Conservation (phyloP, 2,888 invertebrate genomes). For the Lasioglossum malachurum region DNA sequence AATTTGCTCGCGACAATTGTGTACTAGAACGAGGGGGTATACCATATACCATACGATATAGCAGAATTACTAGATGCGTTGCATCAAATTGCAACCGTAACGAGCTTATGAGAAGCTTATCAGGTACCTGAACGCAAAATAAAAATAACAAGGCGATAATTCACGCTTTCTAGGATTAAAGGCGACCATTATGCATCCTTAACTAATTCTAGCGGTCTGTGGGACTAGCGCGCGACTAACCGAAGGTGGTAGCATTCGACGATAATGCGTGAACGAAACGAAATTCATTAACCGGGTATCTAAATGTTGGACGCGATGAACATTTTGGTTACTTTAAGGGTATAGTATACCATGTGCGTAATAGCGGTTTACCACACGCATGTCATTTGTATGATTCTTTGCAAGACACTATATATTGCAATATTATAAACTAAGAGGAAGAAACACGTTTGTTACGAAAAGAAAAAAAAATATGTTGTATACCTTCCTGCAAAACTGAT, state of each 20-base stretch:
- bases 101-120: constrained; percentile 12
- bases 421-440: neutral
- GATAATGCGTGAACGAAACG: neutral
- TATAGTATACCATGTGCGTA: neutral
- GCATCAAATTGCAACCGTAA: constrained; percentile 1
- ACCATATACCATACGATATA: neutral
- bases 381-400: constrained; percentile 33
- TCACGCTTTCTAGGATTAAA: constrained; percentile 29
- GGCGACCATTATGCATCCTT: neutral
- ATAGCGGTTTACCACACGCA: constrained; percentile 16
- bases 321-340: constrained; percentile 5
- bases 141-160: neutral
- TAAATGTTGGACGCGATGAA: neutral
- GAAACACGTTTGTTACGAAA: constrained; percentile 1
- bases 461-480: neutral
- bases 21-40: neutral
- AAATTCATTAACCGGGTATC: neutral
- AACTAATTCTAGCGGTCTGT: constrained; percentile 20
- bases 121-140: constrained; percentile 12
- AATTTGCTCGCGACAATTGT: neutral
- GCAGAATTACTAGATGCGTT: constrained; percentile 2
- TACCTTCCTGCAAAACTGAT: neutral
- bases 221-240: neutral
- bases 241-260: neutral
- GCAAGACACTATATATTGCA: constrained; percentile 18